Evolutionary conservation across 2,113 vertebrate species (phyloP), one percentile per base, ranked within the genome.

Genomic region (Pelobates fuscus): DNA sequence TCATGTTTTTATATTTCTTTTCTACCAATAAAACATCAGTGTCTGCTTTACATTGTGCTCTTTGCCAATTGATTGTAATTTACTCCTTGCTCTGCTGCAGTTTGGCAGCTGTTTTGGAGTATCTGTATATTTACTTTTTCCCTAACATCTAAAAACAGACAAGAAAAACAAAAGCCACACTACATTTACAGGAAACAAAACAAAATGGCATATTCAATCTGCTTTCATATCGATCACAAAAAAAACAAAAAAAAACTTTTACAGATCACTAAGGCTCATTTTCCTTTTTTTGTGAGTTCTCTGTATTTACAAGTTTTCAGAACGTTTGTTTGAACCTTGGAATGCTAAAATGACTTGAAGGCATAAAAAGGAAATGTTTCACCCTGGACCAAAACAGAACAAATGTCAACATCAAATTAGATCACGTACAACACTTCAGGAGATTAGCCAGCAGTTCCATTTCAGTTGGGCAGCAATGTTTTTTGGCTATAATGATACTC

Each of bases 61-160:
- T 37, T 37, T 37, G 10, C 32, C 32, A 37, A n/a, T 37, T 37
- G 10, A 37, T 10, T 37, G 32, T 64, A 43, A 41, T 54, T 30
- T 17, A 20, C 17, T 18, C 64, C 21, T 29, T 32, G 26, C 44
- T 32, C 27, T 59, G 17, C 57, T 27, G 55, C 25, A 59, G 55
- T 15, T 41, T 58, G 30, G 54, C 67, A 70, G 68, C 55, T 43
- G 68, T 70, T 60, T 70, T 70, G 32, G 32, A 70, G 55, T 70
- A 70, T 70, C 55, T 60, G 41, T 70, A 70, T 70, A 54, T 59
- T 70, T 70, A 70, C 24, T 59, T 58, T 54, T 58, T 70, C 68
- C 57, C 54, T 23, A 70, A 70, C 32, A 70, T 70, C 32, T 60
- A 30, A 58, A 70, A 70, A 58, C 32, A 44, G 68, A 59, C 68